Base-by-base conservation (phyloP, 2,797 vertebrate species). In the Psittacula derbiana region DNA sequence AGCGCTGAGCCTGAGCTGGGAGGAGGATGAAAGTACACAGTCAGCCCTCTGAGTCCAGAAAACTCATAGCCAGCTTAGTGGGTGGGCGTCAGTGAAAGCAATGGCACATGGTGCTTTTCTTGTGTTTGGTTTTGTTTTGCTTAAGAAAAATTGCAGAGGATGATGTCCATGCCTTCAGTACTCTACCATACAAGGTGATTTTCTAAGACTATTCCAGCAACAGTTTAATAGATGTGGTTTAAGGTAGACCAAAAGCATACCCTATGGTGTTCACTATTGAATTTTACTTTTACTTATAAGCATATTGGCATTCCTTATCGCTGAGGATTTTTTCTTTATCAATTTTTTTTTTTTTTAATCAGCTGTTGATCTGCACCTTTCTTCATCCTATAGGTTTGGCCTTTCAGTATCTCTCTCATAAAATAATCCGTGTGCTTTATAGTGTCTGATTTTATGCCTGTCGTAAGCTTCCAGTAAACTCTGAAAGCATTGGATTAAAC, bases 71-170 rank as follows among this genome's bases (percentile, higher is more conserved):
- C 80, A 60, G 61, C 94, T 96, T 74, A 57, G 94, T 85, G 90
- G 88, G 90, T 96, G 93, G 84, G 61, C 90, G 91, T 71, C 47
- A 27, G 8, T 41, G 79, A 71, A 81, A 95, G 84, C 74, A 86
- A 28, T 57, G 80, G 46, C 44, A 66, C 4, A 7, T 2, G 9
- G 43, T 88, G 80, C 50, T 76, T 58, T 82, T 47, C 38, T 85
- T 76, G 13, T 50, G 15, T 52, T 84, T 69, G 24, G n/a, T 41
- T 91, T 88, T 62, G 61, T 64, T 91, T 95, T 88, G 55, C 67
- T 49, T 92, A 81, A 84, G 88, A 73, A 80, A 86, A 93, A 73
- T 38, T 53, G 53, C 61, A 46, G 60, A 41, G 5, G 6, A 4
- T 3, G 1, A 23, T 80, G 57, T 24, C 16, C 10, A 2, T 74